Base-by-base conservation (phyloP, 2,113 vertebrate species). In the Peromyscus polionotus region DNA sequence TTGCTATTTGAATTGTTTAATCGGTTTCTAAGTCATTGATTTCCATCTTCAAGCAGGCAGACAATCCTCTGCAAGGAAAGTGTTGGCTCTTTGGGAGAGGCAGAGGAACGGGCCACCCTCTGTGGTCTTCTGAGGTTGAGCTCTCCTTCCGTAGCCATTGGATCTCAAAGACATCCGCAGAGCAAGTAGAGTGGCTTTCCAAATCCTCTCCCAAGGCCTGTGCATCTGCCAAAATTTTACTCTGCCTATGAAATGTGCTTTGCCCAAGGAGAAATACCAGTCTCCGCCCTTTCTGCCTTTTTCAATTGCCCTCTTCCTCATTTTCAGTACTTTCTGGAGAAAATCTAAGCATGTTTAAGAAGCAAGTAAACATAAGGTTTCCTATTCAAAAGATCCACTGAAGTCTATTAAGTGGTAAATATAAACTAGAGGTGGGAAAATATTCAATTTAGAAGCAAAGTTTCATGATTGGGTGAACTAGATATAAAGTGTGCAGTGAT, bases 1-100 rank as follows among this genome's bases (percentile, higher is more conserved):
- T 97, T 97, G 96, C 97, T 97, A 95, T 97, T 98, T 98, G 97
- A 90, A 97, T 96, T 96, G 96, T 96, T 97, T 98, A 98, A 97
- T 96, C 97, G 94, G 97, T 98, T 98, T 97, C 94, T 95, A 95
- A 97, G 95, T 92, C 97, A 98, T 92, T 96, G 97, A 97, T 98
- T 96, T 97, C 97, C 97, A 97, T 97, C 97, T 96, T 97, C 65
- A 54, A 91, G 88, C 84, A 97, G 80, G 96, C 79, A 96, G 92
- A 95, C 31, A 88, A 88, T 92, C 95, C 93, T 97, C 89, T 93
- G 90, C 80, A 93, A 95, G 88, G 42, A 89, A 96, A 87, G 61
- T 75, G 81, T 73, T 31, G 28, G 92, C 88, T 94, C 39, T 92
- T 88, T 89, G 73, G 68, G 79, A 42, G 88, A 73, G 33, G 59